Evolutionary conservation across 2,797 vertebrate species (phyloP), one percentile per base, ranked within the genome.

Genomic region (Bovichtus variegatus): DNA sequence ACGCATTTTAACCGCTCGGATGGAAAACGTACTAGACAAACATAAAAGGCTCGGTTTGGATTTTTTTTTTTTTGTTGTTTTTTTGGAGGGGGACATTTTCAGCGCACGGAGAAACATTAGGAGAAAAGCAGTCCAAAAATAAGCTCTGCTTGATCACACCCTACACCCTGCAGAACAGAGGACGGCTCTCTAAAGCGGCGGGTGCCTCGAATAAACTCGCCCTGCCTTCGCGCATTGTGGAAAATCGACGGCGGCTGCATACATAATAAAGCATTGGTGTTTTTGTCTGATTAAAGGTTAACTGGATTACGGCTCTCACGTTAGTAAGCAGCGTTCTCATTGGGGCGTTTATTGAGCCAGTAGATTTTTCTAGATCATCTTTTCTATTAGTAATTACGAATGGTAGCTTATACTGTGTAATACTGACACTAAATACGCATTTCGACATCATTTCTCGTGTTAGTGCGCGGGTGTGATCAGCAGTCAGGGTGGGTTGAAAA

Each of bases 131-230:
- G 90, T 44, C 51, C 87, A 64, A 78, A n/a, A 84, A 91, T 87
- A 86, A 91, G 90, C 87, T 47, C 47, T 36, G 91, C 91, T 91
- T 85, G 95, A 96, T 96, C 95, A 95, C 96, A 96, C 96, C 96
- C 97, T 95, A 89, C 93, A 94, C 84, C 93, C 95, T 94, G 95
- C 95, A 97, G 94, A 95, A 96, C 93, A 87, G 87, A 94, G 83
- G 74, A 89, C 80, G 78, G 73, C 82, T 88, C 77, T 86, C 65
- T 57, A 19, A 40, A 76, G 80, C 77, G 60, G 87, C 64, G 86
- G 70, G 67, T 76, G 84, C 87, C 83, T 88, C 74, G 81, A 83
- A 86, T 83, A 79, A 90, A 90, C 87, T 80, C 86, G 60, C 89
- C 90, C 77, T 81, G 78, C 73, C 87, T 94, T 91, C 81, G 86